These are phyloP conservation scores for Neocrepidodera transversa DNA, from an alignment of 2,888 invertebrate genomes.

Conservation along the genomic window DNA sequence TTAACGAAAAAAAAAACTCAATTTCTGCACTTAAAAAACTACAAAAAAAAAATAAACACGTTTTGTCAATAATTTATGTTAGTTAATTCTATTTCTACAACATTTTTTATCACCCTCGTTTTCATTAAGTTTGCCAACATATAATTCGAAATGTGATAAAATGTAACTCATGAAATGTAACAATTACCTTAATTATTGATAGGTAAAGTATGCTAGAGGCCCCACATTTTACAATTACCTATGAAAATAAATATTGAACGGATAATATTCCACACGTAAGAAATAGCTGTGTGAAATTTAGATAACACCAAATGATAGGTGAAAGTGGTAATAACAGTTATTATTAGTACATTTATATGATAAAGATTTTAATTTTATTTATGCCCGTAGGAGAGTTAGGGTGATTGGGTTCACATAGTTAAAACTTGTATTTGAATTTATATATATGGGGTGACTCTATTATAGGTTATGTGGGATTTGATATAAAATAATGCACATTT, in stretches of 20 bases:
- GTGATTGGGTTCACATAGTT: conserved; percentile 11
- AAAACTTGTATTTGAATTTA: conserved; percentile 9
- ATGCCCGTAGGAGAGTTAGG: conserved; percentile 9
- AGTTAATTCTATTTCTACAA: too few relatives aligned
- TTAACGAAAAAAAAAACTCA: too few relatives aligned
- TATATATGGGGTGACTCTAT: conserved; percentile 12
- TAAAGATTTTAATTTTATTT: conserved; percentile 14
- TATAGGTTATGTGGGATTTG: conserved; percentile 12
- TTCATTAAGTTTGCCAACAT: not conserved
- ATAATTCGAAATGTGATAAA: conserved; percentile 14
- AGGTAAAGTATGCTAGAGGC: conserved; percentile 32
- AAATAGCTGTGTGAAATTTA: too few relatives aligned
- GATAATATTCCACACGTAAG: conserved; percentile 7
- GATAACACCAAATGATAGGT: conserved; percentile 3
- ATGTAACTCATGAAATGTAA: conserved; percentile 25
- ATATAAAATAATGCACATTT: too few relatives aligned
- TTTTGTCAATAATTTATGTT: too few relatives aligned
- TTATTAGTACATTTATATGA: not conserved
- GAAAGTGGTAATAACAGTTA: not conserved
- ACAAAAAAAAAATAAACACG: too few relatives aligned
- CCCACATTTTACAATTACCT: conserved; percentile 31
- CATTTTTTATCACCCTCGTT: not conserved
- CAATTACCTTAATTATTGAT: conserved; percentile 28
- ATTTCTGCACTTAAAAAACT: too few relatives aligned
- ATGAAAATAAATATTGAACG: not conserved